phyloP scores from a whole-genome alignment of 2,888 invertebrate species.

The Vesta saturnalis region DNA sequence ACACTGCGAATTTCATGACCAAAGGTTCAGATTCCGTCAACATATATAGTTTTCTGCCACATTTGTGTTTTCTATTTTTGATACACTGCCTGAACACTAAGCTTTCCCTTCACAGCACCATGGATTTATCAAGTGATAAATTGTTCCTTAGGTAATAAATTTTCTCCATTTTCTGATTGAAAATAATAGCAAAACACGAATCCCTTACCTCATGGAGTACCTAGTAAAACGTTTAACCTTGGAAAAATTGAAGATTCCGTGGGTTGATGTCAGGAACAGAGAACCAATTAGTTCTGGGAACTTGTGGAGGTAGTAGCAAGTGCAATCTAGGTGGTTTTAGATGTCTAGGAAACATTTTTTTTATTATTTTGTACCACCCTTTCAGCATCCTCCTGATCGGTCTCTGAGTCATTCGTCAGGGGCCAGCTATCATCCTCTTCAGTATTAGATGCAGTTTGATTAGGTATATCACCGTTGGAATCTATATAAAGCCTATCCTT shows the following conservation, averaged over 20 bases:
- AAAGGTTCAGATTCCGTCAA: neutral
- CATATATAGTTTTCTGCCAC: too few relatives aligned
- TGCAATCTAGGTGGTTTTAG: neutral
- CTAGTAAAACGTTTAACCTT: neutral
- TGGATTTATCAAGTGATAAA: too few relatives aligned
- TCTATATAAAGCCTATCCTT: neutral
- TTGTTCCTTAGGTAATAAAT: too few relatives aligned
- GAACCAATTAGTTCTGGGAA: neutral
- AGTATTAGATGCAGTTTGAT: neutral
- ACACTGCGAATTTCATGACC: neutral
- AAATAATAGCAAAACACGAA: neutral
- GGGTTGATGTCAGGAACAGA: too few relatives aligned
- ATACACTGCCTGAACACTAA: too few relatives aligned
- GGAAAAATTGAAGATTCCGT: too few relatives aligned
- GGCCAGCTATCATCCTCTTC: neutral
- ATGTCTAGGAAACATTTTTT: neutral
- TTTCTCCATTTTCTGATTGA: too few relatives aligned
- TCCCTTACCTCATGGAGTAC: neutral
- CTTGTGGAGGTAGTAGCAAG: neutral
- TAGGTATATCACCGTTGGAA: neutral
- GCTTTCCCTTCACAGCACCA: too few relatives aligned
- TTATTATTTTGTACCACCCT: neutral
- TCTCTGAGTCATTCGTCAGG: neutral
- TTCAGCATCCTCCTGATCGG: neutral
- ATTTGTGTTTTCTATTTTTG: too few relatives aligned